Evolutionary conservation across 2,888 invertebrate genomes (phyloP).

Genomic region (Macropis europaea): DNA sequence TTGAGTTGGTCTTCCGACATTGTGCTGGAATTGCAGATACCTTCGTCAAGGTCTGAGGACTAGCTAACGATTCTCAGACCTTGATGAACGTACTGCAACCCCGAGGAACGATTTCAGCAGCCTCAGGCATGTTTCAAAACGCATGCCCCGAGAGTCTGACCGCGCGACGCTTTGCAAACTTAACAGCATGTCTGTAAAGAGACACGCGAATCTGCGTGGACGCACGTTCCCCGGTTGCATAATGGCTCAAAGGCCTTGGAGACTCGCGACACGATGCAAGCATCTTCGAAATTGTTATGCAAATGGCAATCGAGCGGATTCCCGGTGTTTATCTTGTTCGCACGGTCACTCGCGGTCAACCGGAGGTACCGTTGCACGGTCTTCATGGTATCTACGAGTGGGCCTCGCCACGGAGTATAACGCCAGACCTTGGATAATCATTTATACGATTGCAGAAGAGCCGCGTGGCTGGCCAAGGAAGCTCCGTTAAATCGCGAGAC

Average conservation of each 20-base stretch:
- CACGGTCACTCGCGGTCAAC: conserved; percentile 72
- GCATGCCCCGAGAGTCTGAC: too few relatives aligned
- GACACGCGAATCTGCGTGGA: background rate
- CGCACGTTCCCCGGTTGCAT: background rate
- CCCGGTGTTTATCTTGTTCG: conserved; percentile 67
- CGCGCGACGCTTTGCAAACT: too few relatives aligned
- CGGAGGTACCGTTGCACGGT: conserved; percentile 66
- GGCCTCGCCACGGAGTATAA: too few relatives aligned
- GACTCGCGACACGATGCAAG: background rate
- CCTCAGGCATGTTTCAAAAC: too few relatives aligned
- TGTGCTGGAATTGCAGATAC: too few relatives aligned
- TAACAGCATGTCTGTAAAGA: too few relatives aligned
- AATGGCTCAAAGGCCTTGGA: background rate
- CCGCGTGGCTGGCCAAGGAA: conserved; percentile 28
- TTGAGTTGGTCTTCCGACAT: too few relatives aligned
- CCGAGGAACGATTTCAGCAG: too few relatives aligned
- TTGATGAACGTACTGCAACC: too few relatives aligned
- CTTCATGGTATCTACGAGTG: conserved; percentile 18
- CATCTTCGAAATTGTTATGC: conserved; percentile 46
- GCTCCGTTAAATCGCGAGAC: conserved; percentile 41
- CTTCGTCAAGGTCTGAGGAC: too few relatives aligned
- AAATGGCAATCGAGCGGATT: conserved; percentile 54
- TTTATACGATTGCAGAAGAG: conserved; percentile 46
- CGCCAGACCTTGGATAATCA: conserved; percentile 28
- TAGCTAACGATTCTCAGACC: too few relatives aligned